A percentile compares a stretch with the other conserved stretches of the same genome.
These are phyloP conservation scores for Dynastes maya DNA, from an alignment of 2,888 invertebrate genomes.

Conservation along the genomic window DNA sequence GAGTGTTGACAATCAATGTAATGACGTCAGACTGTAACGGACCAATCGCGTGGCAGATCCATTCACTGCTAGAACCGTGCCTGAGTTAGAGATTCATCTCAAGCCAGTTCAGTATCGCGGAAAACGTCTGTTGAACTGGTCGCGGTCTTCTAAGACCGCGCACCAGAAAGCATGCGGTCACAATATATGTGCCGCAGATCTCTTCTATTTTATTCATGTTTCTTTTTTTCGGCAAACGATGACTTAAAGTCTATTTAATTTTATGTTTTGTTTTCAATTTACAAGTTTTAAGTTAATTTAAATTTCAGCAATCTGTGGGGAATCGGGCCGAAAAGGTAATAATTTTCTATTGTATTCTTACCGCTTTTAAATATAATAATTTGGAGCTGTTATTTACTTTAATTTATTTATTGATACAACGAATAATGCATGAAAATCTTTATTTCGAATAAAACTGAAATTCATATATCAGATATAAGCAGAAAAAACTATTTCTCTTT, in stretches of 20 bases:
- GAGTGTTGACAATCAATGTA: slow-evolving; percentile 79
- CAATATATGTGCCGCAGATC: not conserved
- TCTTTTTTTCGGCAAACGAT: slow-evolving; percentile 9
- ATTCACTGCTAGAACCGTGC: slow-evolving; percentile 73
- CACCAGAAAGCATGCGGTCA: slow-evolving; percentile 37
- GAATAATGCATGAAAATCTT: too few species aligned
- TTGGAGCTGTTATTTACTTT: not conserved
- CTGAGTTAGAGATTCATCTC: slow-evolving; percentile 68
- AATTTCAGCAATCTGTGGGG: slow-evolving; percentile 8
- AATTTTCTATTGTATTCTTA: not conserved
- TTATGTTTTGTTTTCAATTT: not conserved
- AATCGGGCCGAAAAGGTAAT: not conserved
- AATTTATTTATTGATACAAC: not conserved
- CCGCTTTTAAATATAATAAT: too few species aligned
- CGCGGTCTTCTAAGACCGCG: slow-evolving; percentile 53
- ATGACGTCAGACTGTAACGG: slow-evolving; percentile 79
- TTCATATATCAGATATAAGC: too few species aligned
- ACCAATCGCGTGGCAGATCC: slow-evolving; percentile 78
- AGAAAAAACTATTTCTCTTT: too few species aligned
- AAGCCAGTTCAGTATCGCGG: slow-evolving; percentile 63
- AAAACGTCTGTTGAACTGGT: slow-evolving; percentile 59
- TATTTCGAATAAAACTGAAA: too few species aligned
- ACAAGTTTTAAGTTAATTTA: slow-evolving; percentile 10
- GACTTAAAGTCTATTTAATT: slow-evolving; percentile 29
- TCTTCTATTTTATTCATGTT: slow-evolving; percentile 2